A percentile compares a stretch with the other conserved stretches of the same genome.
phyloP scores from a whole-genome alignment of 2,888 invertebrate genomes.

The Ligdia adustata region DNA sequence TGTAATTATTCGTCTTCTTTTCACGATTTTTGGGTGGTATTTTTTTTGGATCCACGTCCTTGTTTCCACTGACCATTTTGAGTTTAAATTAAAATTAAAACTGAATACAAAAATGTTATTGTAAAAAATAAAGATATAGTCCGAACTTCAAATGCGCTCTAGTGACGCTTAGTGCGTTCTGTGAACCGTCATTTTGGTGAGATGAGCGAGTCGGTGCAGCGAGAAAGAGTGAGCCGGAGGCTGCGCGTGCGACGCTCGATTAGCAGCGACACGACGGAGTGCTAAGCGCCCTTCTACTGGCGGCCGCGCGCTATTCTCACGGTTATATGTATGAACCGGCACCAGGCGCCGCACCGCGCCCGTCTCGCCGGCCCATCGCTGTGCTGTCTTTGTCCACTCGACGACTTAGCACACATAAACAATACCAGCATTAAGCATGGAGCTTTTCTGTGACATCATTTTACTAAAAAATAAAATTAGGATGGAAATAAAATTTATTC shows the following conservation, averaged over 20 bases:
- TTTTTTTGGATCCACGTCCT: slow-evolving; percentile 71
- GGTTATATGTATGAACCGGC: slow-evolving; percentile 19
- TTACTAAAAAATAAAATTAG: too few relatives aligned
- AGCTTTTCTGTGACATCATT: not conserved
- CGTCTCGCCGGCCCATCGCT: too few relatives aligned
- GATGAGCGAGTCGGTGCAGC: slow-evolving; percentile 31
- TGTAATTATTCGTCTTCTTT: slow-evolving; percentile 76
- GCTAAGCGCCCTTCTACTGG: slow-evolving; percentile 68
- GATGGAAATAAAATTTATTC: too few relatives aligned
- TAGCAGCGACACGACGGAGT: slow-evolving; percentile 62
- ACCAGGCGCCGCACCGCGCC: slow-evolving; percentile 4
- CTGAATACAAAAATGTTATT: not conserved
- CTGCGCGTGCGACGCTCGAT: slow-evolving; percentile 64
- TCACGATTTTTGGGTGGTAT: slow-evolving; percentile 74
- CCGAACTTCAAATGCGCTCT: slow-evolving; percentile 21
- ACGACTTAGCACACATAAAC: not conserved
- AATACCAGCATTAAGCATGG: not conserved
- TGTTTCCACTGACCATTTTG: slow-evolving; percentile 80
- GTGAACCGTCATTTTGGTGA: slow-evolving; percentile 58
- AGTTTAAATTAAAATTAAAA: slow-evolving; percentile 27
- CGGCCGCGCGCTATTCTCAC: slow-evolving; percentile 55
- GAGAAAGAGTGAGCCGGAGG: slow-evolving; percentile 24
- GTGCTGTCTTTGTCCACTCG: not conserved
- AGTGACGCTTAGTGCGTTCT: slow-evolving; percentile 42
- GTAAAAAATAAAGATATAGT: slow-evolving; percentile 29